phyloP scores from a whole-genome alignment of 2,113 vertebrate genomes.

The Alectura lathami region DNA sequence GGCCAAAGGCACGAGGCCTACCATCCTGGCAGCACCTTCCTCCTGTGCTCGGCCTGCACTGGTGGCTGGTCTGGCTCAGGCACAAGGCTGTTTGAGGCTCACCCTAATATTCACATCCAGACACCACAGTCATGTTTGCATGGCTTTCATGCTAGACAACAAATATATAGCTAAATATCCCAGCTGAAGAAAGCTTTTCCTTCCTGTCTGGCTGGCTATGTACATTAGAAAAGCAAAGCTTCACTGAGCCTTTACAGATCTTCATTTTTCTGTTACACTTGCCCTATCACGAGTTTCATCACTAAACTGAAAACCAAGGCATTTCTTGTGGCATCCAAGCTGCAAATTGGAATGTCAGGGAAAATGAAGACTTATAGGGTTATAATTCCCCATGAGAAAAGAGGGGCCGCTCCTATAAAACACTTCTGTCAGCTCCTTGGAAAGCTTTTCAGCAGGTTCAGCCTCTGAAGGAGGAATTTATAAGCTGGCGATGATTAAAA shows the following conservation, averaged over 20 bases:
- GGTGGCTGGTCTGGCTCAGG: neutral
- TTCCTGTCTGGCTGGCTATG: neutral
- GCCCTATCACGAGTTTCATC: conserved; percentile 43
- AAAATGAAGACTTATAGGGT: conserved; percentile 64
- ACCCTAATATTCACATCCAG: neutral
- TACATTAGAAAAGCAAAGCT: conserved; percentile 16
- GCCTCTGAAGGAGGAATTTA: conserved; percentile 42
- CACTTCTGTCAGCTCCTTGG: conserved; percentile 43
- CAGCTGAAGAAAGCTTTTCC: neutral
- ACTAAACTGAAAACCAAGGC: conserved; percentile 40
- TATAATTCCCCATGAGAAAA: conserved; percentile 57
- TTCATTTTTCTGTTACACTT: conserved; percentile 57
- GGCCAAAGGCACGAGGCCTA: neutral
- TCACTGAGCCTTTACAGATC: conserved; percentile 1
- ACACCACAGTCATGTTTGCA: neutral
- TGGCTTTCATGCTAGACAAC: neutral
- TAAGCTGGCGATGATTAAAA: conserved; percentile 17
- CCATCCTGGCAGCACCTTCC: neutral
- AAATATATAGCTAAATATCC: neutral
- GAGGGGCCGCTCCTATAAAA: neutral
- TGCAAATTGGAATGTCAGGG: conserved; percentile 70
- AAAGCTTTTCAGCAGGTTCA: conserved; percentile 46
- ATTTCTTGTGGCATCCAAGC: conserved; percentile 60
- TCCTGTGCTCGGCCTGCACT: accelerated
- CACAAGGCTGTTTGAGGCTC: neutral